These are phyloP conservation scores for Mesodorylaimus sp. DNA, from an alignment of 2,888 invertebrate genomes.

Conservation along the genomic window DNA sequence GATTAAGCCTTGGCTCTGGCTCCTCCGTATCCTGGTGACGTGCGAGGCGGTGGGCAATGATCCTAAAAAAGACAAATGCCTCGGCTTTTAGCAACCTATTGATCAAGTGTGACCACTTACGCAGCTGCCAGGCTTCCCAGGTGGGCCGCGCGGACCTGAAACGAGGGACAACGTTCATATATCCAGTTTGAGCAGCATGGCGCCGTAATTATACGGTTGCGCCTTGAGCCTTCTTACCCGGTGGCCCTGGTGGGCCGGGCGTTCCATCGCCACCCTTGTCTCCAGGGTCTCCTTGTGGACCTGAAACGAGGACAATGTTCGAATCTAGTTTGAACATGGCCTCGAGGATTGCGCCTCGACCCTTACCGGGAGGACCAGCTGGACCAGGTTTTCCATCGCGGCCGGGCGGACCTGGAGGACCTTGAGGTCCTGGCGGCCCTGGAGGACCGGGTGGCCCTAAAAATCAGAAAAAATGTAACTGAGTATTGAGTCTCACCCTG, in stretches of 20 bases:
- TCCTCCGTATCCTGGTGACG: constrained; percentile 1
- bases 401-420: background rate
- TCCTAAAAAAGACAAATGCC: too few relatives aligned
- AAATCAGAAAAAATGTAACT: background rate
- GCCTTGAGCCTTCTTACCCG: too few relatives aligned
- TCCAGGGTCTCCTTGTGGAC: constrained; percentile 1
- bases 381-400: background rate
- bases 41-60: constrained; percentile 4
- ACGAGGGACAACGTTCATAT: too few relatives aligned
- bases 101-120: too few relatives aligned
- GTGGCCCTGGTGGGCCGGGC: constrained; percentile 4
- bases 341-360: too few relatives aligned
- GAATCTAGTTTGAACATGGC: too few relatives aligned
- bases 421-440: constrained; percentile 5
- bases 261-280: constrained; percentile 3
- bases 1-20: too few relatives aligned
- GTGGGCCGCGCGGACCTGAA: constrained; percentile 1
- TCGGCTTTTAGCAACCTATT: too few relatives aligned
- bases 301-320: too few relatives aligned
- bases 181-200: too few relatives aligned
- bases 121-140: constrained; percentile 2
- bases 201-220: too few relatives aligned
- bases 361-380: background rate
- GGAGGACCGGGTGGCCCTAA: constrained; percentile 1
- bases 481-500: background rate